Evolutionary conservation across 2,888 invertebrate genomes (phyloP).

Genomic region (Ceraclea dissimilis): DNA sequence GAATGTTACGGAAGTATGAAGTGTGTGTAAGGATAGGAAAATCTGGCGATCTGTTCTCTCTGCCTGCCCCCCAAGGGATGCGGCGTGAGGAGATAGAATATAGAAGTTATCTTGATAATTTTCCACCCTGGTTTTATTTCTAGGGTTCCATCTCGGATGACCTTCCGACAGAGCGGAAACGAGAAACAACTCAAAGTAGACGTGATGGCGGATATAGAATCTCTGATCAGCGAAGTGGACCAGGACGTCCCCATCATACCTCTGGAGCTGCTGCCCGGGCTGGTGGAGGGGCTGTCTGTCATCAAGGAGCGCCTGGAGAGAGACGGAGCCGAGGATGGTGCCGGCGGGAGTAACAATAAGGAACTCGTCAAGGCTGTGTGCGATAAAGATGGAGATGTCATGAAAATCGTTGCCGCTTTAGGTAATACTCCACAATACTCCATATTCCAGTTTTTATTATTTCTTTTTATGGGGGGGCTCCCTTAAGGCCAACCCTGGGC

Average conservation of each 20-base stretch:
- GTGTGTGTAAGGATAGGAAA: too few relatives aligned
- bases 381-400: slow-evolving; percentile 33
- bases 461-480: too few relatives aligned
- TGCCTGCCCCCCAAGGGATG: too few relatives aligned
- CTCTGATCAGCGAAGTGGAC: slow-evolving; percentile 26
- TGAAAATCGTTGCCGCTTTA: slow-evolving; percentile 38
- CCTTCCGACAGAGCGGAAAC: slow-evolving; percentile 6
- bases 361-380: slow-evolving; percentile 35
- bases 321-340: neutral
- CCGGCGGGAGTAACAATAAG: neutral
- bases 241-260: slow-evolving; percentile 36
- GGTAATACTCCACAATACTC: too few relatives aligned
- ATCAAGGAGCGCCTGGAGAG: slow-evolving; percentile 26
- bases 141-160: slow-evolving; percentile 19
- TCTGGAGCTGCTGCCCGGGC: slow-evolving; percentile 35
- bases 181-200: neutral
- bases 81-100: too few relatives aligned
- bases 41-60: too few relatives aligned
- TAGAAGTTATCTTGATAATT: too few relatives aligned
- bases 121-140: too few relatives aligned
- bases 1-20: too few relatives aligned
- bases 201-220: slow-evolving; percentile 3
- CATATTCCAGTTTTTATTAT: neutral
- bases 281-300: slow-evolving; percentile 32
- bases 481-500: too few relatives aligned